A percentile compares a stretch with the other conserved stretches of the same genome.
Conservation (phyloP, 2,113 vertebrate species). For the Neogale vison region DNA sequence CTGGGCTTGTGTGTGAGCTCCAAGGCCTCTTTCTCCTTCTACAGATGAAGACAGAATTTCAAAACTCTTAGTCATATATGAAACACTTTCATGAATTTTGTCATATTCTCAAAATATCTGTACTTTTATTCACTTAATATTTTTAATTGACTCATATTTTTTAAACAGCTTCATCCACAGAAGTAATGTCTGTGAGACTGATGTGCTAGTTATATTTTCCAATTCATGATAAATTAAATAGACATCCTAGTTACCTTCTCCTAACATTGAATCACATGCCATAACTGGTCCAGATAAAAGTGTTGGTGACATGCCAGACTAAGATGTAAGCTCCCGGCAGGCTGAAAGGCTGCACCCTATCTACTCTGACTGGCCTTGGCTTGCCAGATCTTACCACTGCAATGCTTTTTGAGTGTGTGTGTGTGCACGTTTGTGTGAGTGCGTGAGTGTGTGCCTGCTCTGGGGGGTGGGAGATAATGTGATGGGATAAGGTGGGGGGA, state of each 20-base stretch:
- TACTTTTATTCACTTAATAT: constrained; percentile 2
- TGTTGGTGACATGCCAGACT: background rate
- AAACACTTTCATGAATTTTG: constrained; percentile 10
- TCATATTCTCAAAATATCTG: background rate
- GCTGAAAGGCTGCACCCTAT: background rate
- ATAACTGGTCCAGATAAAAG: background rate
- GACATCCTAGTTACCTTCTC: background rate
- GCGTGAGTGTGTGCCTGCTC: background rate
- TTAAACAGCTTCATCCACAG: background rate
- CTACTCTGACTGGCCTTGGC: background rate
- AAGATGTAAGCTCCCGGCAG: background rate
- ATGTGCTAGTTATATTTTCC: background rate
- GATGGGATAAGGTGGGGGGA: background rate
- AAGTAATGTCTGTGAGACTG: background rate
- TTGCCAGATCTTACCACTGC: background rate
- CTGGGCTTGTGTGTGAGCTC: background rate
- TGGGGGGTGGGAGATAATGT: background rate
- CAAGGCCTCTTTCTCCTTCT: background rate
- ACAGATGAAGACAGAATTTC: background rate
- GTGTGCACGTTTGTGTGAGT: accelerated
- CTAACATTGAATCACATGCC: background rate
- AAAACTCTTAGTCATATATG: background rate
- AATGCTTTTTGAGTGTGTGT: background rate
- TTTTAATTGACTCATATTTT: background rate
- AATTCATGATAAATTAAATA: background rate